phyloP scores from a whole-genome alignment of 2,113 vertebrate species.

The Elachura formosa region DNA sequence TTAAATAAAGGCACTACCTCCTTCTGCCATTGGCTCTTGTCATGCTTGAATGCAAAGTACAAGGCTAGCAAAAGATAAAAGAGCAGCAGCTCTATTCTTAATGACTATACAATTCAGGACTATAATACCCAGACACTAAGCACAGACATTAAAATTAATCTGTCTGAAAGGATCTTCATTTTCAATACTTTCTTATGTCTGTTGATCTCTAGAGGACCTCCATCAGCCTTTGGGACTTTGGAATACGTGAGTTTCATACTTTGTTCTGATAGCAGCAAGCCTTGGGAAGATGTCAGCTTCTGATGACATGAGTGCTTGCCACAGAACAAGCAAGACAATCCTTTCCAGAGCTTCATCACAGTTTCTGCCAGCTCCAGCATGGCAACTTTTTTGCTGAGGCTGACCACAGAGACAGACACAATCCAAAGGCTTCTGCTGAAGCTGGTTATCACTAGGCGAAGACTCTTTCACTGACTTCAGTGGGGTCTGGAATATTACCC shows the following conservation, averaged over 20 bases:
- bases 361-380: background rate
- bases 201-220: background rate
- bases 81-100: background rate
- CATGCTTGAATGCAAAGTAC: conserved; percentile 7
- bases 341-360: background rate
- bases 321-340: background rate
- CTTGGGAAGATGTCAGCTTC: background rate
- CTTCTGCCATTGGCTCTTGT: background rate
- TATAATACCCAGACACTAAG: background rate
- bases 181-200: background rate
- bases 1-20: background rate
- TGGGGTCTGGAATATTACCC: background rate
- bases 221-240: background rate
- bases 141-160: background rate
- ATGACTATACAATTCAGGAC: background rate
- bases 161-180: background rate
- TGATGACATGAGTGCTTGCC: background rate
- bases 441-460: background rate
- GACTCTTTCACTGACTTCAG: background rate
- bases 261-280: background rate
- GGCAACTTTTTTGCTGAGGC: background rate
- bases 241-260: background rate
- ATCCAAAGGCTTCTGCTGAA: background rate
- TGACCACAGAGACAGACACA: background rate
- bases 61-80: conserved; percentile 1